A percentile compares a stretch with the other conserved stretches of the same genome.
Conservation (phyloP, 2,888 invertebrate genomes). For the Smittia sp. region DNA sequence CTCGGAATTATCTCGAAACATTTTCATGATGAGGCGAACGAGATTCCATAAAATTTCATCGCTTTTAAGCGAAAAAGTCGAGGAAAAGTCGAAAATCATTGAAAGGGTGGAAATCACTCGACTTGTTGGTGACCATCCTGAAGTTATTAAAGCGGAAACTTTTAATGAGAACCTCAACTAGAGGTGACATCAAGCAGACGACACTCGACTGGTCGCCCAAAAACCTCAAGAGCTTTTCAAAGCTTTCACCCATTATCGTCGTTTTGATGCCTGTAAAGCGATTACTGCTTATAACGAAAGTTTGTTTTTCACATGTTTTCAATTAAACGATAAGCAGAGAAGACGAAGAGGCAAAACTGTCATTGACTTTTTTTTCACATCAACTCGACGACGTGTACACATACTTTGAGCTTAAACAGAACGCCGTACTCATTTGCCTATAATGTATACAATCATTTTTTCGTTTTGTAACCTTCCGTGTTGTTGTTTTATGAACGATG, state of each 20-base stretch:
- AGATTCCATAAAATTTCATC: too few relatives aligned
- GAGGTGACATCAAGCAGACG: too few relatives aligned
- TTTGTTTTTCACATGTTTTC: neutral
- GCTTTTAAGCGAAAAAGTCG: too few relatives aligned
- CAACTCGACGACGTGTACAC: neutral
- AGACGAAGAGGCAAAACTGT: neutral
- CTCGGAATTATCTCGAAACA: too few relatives aligned
- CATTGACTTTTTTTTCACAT: conserved; percentile 16
- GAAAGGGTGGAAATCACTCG: too few relatives aligned
- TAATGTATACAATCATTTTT: conserved; percentile 12
- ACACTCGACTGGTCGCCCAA: too few relatives aligned
- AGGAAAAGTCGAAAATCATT: too few relatives aligned
- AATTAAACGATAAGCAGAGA: neutral
- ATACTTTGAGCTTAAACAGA: conserved; percentile 9
- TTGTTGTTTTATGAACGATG: conserved; percentile 11
- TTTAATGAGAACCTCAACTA: too few relatives aligned
- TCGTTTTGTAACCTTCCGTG: conserved; percentile 27
- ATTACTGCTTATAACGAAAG: neutral
- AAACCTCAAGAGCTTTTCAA: too few relatives aligned
- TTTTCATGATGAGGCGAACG: too few relatives aligned
- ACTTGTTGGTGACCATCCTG: too few relatives aligned
- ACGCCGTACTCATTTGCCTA: conserved; percentile 5
- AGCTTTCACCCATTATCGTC: neutral
- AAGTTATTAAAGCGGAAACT: too few relatives aligned
- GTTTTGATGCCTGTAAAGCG: neutral